Evolutionary conservation across 1,140 invertebrate species (phyloP).

Genomic region (Druon quercuslanigerum): DNA sequence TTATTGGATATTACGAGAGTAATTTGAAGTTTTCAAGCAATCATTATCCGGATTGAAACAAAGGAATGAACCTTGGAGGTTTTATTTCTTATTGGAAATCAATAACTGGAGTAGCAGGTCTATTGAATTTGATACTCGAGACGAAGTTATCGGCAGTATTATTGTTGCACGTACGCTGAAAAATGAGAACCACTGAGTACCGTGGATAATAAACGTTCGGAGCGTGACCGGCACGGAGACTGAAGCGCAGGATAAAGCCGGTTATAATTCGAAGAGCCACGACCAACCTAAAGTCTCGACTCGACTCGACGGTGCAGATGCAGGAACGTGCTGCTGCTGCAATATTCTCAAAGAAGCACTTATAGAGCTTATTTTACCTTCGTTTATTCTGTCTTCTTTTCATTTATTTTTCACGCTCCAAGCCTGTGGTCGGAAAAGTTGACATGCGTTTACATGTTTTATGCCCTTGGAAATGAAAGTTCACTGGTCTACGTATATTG

Average conservation of each 20-base stretch:
- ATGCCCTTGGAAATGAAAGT: slow-evolving; percentile 4
- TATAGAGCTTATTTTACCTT: neutral
- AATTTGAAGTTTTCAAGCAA: neutral
- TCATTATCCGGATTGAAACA: neutral
- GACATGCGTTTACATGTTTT: slow-evolving; percentile 7
- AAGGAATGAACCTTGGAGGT: neutral
- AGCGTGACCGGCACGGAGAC: slow-evolving; percentile 34
- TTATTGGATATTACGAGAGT: neutral
- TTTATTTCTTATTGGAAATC: neutral
- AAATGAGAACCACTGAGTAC: slow-evolving; percentile 28
- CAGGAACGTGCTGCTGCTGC: neutral
- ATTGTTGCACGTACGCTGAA: slow-evolving; percentile 13
- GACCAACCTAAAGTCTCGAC: slow-evolving; percentile 23
- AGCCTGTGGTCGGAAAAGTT: neutral
- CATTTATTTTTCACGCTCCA: neutral
- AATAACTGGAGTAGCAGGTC: slow-evolving; percentile 19
- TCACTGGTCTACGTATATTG: slow-evolving; percentile 19
- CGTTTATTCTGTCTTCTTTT: neutral
- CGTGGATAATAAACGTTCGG: slow-evolving; percentile 38
- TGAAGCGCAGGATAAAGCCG: slow-evolving; percentile 19
- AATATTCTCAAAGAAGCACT: slow-evolving; percentile 18
- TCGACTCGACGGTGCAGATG: slow-evolving; percentile 20
- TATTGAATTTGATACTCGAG: slow-evolving; percentile 27
- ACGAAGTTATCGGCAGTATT: slow-evolving; percentile 16
- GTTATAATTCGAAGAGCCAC: slow-evolving; percentile 36